Base-by-base conservation (phyloP, 2,797 vertebrate species). In the Otolemur crassicaudatus region DNA sequence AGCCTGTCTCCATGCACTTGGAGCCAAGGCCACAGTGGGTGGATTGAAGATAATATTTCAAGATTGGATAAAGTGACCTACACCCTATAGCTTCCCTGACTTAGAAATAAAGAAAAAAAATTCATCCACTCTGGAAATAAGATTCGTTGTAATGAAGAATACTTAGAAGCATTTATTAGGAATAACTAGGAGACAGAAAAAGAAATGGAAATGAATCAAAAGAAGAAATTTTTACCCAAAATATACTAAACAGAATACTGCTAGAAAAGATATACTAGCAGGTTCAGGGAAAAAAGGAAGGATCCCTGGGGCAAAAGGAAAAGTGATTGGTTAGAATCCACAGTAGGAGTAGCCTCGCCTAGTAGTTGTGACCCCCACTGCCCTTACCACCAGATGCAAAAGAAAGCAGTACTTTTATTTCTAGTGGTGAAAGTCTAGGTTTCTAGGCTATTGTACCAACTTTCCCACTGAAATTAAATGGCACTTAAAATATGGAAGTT, bases 141-240 rank as follows among this genome's bases (percentile, higher is more conserved):
- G 25, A 43, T 19, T 81, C 1, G 9, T 43, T 12, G n/a, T 94
- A 22, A 88, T 93, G 40, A 88, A 96, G 91, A 94, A 83, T 3
- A 83, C 80, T 80, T 73, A 96, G 91, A 94, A 83, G 3, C 79
- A 84, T 80, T 73, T 6, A 82, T 75, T 69, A 84, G 5, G 53
- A 90, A 79, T 90, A 75, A 4, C 40, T 87, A 80, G 84, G 86
- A 75, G n/a, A 87, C n/a, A 91, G 79, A 90, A 87, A 43, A 84
- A 86, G n/a, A 53, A 31, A 65, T 58, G 43, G 67, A 58, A 85
- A 53, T 93, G 31, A 13, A 85, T 56, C 76, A 3, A 93, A 96
- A 94, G 40, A 80, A 72, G 31, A 56, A 91, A 63, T 6, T 75
- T 94, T 85, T 91, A 20, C 34, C 84, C 34, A 40, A 92, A 80